Evolutionary conservation across 2,113 vertebrate genomes (phyloP), one percentile per base, ranked within the genome.

Genomic region (Carlito syrichta): DNA sequence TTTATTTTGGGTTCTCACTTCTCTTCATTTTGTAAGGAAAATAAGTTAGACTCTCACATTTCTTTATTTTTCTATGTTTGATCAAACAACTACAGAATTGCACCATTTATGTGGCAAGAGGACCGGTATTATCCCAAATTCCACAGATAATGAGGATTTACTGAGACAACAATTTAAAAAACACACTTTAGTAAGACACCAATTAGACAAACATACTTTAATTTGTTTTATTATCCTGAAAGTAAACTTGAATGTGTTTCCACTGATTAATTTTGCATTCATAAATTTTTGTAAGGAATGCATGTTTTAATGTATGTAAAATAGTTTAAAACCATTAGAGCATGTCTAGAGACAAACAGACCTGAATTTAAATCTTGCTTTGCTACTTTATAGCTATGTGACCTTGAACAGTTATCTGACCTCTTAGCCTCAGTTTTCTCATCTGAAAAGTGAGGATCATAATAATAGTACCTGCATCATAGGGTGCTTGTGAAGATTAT

Each of bases 191-290:
- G 32, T 73, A 77, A 68, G 35, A 54, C 0, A 81, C 11, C 19
- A 79, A 2, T 76, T 78, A 78, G 12, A 86, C 38, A 93, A 86
- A 78, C 81, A 63, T 76, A 11, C 43, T 90, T 30, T 82, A 78
- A 94, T 96, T 96, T 96, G 1, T 89, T 97, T 86, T 89, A 69
- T 84, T 91, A 73, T 88, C 86, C 83, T 91, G 9, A 86, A 97
- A 83, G 25, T 86, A 68, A 92, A 93, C 10, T 83, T 86, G 7
- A 79, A 23, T 94, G 12, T 95, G 11, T 97, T 91, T 86, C 35
- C 52, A 90, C 32, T 73, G 32, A 90, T 87, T 96, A 63, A 84
- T 87, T 86, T 92, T 89, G 86, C 56, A 54, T 74, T 89, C 93
- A 87, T 87, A 78, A 69, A 92, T 76, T 92, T 93, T 94, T 78